Percentiles rank a stretch among this genome's conserved stretches.
Evolutionary conservation across 2,888 invertebrate species (phyloP).

Genomic region (Apocheima hispidaria): DNA sequence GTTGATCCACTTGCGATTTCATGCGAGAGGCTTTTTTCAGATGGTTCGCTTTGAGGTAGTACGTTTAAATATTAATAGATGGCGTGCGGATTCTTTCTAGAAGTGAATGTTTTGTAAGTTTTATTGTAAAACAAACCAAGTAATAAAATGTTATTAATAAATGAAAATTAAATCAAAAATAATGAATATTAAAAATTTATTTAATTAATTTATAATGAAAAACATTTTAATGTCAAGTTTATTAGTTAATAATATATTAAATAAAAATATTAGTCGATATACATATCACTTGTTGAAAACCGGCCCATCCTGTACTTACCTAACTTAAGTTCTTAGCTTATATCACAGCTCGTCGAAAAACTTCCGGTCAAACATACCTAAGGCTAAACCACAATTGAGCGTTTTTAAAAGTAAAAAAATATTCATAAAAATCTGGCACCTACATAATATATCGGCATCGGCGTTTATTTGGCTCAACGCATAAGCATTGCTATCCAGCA

Average conservation of each 20-base stretch:
- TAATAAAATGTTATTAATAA: neutral
- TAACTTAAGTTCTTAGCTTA: slow-evolving; percentile 47
- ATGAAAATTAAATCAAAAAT: no score
- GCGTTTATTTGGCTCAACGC: no score
- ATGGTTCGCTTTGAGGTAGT: neutral
- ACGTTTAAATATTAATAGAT: neutral
- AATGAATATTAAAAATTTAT: no score
- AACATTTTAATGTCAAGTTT: no score
- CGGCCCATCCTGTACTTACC: slow-evolving; percentile 31
- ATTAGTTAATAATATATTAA: no score
- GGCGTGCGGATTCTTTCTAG: neutral
- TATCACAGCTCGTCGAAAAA: slow-evolving; percentile 57
- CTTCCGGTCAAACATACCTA: slow-evolving; percentile 44
- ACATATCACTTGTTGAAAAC: slow-evolving; percentile 13
- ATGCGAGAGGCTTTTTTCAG: neutral
- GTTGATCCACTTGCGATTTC: neutral
- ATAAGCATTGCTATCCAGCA: no score
- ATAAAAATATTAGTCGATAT: no score
- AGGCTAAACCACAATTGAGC: slow-evolving; percentile 3
- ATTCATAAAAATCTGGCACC: no score
- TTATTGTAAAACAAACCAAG: neutral
- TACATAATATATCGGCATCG: no score
- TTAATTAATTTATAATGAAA: no score
- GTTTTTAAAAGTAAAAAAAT: no score
- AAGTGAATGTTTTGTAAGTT: no score